Conservation (phyloP, 2,797 vertebrate species). For the Melanogrammus aeglefinus region DNA sequence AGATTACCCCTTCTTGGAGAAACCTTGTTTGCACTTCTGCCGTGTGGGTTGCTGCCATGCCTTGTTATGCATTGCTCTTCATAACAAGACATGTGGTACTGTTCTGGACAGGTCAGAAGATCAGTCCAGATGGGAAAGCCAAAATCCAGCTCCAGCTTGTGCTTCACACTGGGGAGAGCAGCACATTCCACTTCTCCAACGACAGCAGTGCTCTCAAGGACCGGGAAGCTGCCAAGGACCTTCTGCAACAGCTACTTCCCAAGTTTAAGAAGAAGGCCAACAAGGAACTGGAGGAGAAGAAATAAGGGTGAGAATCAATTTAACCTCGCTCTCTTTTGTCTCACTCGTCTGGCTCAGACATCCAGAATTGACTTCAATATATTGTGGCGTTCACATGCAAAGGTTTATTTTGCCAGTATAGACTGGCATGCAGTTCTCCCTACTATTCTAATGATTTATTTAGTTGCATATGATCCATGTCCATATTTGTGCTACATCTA, state of each 20-base stretch:
- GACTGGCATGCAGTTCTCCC: neutral
- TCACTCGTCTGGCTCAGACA: neutral
- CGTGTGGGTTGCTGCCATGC: neutral
- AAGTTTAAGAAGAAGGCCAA: slow-evolving; percentile 99
- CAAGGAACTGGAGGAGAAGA: slow-evolving; percentile 98
- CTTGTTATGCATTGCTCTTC: neutral
- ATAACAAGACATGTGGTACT: neutral
- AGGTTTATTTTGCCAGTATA: neutral
- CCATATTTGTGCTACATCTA: neutral
- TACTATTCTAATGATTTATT: neutral
- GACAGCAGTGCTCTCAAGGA: slow-evolving; percentile 92
- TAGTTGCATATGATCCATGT: neutral
- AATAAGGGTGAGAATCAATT: slow-evolving; percentile 51
- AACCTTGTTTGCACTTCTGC: neutral
- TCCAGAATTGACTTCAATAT: no score
- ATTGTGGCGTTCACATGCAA: no score
- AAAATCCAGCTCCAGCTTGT: slow-evolving; percentile 98
- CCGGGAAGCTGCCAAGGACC: slow-evolving; percentile 91
- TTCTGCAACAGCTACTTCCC: slow-evolving; percentile 94
- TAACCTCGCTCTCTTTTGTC: neutral
- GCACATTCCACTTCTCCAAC: slow-evolving; percentile 96
- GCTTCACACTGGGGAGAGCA: slow-evolving; percentile 92
- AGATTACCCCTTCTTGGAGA: neutral
- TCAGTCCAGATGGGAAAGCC: slow-evolving; percentile 97
- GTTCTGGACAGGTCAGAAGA: slow-evolving; percentile 88